Evolutionary conservation across 2,113 vertebrate genomes (phyloP).

Genomic region (Synchiropus splendidus): DNA sequence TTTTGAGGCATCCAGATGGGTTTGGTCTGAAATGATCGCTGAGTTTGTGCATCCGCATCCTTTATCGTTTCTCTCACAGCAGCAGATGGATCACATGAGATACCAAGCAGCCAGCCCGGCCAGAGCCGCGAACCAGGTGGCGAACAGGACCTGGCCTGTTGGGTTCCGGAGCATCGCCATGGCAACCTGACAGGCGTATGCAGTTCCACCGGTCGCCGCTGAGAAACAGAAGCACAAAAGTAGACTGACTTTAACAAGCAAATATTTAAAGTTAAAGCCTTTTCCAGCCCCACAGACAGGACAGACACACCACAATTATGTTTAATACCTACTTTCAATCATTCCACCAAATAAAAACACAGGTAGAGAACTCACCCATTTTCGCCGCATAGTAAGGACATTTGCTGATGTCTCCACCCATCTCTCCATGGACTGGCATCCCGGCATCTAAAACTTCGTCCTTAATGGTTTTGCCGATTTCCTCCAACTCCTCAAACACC

Average conservation of each 20-base stretch:
- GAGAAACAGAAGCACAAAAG: conserved; percentile 11
- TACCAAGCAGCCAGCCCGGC: conserved; percentile 84
- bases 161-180: conserved; percentile 69
- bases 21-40: too few species aligned
- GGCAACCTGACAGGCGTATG: conserved; percentile 62
- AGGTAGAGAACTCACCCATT: conserved; percentile 56
- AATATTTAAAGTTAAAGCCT: too few species aligned
- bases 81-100: conserved; percentile 70
- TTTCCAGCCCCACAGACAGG: too few species aligned
- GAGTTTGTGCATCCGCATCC: not conserved
- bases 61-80: conserved; percentile 8
- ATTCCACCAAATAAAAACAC: not conserved
- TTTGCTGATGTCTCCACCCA: conserved; percentile 78
- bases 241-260: too few species aligned
- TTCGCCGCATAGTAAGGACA: conserved; percentile 84
- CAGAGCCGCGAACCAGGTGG: conserved; percentile 68
- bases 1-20: conserved; percentile 3
- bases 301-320: too few species aligned
- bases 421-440: conserved; percentile 67
- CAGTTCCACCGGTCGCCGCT: conserved; percentile 60
- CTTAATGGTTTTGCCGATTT: conserved; percentile 67
- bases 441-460: conserved; percentile 70
- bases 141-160: conserved; percentile 76
- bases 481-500: conserved; percentile 90
- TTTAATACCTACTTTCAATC: too few species aligned